These are phyloP conservation scores for Rapana venosa DNA, from an alignment of 2,888 invertebrate species.

Conservation along the genomic window DNA sequence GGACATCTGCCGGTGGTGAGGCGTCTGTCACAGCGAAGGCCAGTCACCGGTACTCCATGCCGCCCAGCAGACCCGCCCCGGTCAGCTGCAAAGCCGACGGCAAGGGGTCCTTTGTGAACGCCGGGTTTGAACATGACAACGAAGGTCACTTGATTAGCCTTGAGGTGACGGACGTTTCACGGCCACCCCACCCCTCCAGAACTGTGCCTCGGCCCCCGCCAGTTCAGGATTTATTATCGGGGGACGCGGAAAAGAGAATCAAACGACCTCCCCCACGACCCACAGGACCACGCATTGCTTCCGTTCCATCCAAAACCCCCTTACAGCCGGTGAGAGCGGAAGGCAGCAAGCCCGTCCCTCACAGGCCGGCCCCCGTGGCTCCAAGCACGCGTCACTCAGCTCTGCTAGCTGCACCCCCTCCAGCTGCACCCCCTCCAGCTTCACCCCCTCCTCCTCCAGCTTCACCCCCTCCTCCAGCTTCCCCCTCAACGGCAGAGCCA, in stretches of 20 bases:
- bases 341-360: slow-evolving; percentile 52
- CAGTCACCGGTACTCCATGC: slow-evolving; percentile 17
- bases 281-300: slow-evolving; percentile 62
- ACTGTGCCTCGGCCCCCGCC: slow-evolving; percentile 34
- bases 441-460: not conserved
- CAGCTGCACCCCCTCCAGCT: not conserved
- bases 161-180: slow-evolving; percentile 13
- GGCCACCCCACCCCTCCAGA: slow-evolving; percentile 21
- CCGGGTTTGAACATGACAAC: slow-evolving; percentile 45
- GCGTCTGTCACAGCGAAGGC: not conserved
- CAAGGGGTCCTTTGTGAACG: slow-evolving; percentile 46
- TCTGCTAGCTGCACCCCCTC: not conserved
- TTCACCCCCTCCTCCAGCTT: not conserved
- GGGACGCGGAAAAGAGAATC: slow-evolving; percentile 53
- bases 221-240: not conserved
- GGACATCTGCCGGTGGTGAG: not conserved
- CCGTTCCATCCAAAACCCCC: slow-evolving; percentile 63
- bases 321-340: slow-evolving; percentile 52
- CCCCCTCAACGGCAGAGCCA: not conserved
- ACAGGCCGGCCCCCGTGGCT: slow-evolving; percentile 65
- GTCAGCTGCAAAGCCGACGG: not conserved
- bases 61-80: slow-evolving; percentile 6
- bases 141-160: slow-evolving; percentile 46
- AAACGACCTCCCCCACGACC: slow-evolving; percentile 71
- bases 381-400: slow-evolving; percentile 23